These are phyloP conservation scores for Drosophila funebris DNA, from an alignment of 1,140 invertebrate genomes.

Conservation along the genomic window DNA sequence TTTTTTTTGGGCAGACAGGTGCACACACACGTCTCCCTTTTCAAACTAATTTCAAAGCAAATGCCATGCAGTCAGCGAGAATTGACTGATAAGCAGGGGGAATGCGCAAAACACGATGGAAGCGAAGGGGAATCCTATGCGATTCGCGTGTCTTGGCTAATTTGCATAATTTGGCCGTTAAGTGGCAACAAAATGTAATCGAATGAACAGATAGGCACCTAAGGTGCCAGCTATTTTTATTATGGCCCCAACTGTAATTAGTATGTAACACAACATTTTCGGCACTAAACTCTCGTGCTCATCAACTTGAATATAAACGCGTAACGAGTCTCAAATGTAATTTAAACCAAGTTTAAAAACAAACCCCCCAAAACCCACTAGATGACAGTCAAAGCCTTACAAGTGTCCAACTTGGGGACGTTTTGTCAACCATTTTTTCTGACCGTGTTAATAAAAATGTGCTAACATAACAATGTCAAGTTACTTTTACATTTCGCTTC, in stretches of 20 bases:
- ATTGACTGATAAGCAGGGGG: conserved; percentile 21
- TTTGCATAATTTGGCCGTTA: conserved; percentile 72
- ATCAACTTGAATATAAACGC: background rate
- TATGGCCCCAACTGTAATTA: conserved; percentile 43
- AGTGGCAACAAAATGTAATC: conserved; percentile 75
- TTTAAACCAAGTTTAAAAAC: background rate
- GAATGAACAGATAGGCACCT: conserved; percentile 60
- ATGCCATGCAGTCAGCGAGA: conserved; percentile 49
- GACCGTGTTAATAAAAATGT: conserved; percentile 39
- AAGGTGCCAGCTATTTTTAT: conserved; percentile 45
- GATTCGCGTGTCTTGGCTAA: conserved; percentile 45
- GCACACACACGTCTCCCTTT: conserved; percentile 58
- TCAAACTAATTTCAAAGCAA: conserved; percentile 70
- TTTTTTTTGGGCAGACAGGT: conserved; percentile 47
- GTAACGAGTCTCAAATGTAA: conserved; percentile 15
- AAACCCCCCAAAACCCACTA: background rate
- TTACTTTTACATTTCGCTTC: conserved; percentile 58
- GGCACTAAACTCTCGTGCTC: no score
- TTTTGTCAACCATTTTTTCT: conserved; percentile 31
- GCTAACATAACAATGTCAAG: conserved; percentile 44
- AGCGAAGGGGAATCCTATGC: background rate
- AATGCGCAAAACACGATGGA: background rate
- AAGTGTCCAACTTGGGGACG: conserved; percentile 9
- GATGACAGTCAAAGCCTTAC: background rate
- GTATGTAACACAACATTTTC: conserved; percentile 23